Conservation (phyloP, 2,797 vertebrate species). For the Vespertilio murinus region DNA sequence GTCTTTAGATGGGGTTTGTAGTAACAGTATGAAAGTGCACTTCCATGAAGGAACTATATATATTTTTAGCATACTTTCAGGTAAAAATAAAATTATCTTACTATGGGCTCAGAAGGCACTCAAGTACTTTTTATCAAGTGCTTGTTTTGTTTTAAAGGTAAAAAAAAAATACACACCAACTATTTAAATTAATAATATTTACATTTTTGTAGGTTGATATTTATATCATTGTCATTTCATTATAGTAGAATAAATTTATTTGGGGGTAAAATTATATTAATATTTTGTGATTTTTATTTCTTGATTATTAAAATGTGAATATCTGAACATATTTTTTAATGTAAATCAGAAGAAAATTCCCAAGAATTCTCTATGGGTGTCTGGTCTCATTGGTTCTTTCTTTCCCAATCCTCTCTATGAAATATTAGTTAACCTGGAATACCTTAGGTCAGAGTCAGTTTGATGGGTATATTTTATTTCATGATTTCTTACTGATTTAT, state of each 20-base stretch:
- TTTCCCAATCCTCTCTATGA: not conserved
- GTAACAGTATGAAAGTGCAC: not conserved
- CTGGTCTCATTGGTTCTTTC: not conserved
- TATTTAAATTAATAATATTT: not conserved
- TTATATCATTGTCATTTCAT: not conserved
- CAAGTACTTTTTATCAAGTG: not conserved
- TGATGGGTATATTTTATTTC: not conserved
- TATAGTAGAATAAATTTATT: not conserved
- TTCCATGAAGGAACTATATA: too few species aligned
- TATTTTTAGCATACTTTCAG: not conserved
- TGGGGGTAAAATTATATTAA: not conserved
- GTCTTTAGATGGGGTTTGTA: not conserved
- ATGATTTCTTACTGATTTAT: not conserved
- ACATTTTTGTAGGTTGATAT: not conserved
- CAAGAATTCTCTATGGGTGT: not conserved
- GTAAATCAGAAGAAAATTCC: not conserved
- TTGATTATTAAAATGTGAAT: not conserved
- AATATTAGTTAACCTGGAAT: not conserved
- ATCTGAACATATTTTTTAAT: slow-evolving; percentile 12
- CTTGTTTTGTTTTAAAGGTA: not conserved
- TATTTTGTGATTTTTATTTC: not conserved
- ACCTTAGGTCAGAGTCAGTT: not conserved
- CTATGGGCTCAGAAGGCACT: not conserved
- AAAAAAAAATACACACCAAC: not conserved
- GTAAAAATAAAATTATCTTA: slow-evolving; percentile 12